phyloP scores from a whole-genome alignment of 2,113 vertebrate genomes.

The Verasper variegatus region DNA sequence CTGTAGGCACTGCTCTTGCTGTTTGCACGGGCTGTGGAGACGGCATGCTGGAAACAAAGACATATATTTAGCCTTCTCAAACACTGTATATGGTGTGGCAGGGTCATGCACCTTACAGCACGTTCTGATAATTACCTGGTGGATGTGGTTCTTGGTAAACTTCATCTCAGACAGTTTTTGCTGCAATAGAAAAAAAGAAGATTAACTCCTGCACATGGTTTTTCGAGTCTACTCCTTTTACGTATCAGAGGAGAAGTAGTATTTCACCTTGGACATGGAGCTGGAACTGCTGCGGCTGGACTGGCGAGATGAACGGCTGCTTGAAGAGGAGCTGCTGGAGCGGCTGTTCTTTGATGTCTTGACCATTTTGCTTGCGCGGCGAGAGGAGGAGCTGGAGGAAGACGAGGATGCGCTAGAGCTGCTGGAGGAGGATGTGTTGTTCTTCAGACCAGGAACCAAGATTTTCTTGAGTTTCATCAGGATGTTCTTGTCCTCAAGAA shows the following conservation, averaged over 20 bases:
- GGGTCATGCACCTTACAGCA: neutral
- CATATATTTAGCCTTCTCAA: slow-evolving; percentile 19
- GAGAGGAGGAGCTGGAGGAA: slow-evolving; percentile 60
- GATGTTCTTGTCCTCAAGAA: slow-evolving; percentile 67
- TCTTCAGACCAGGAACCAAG: slow-evolving; percentile 68
- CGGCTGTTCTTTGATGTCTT: slow-evolving; percentile 21
- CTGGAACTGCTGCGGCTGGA: slow-evolving; percentile 21
- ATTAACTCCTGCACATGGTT: neutral
- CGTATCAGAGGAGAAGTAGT: neutral
- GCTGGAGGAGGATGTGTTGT: slow-evolving; percentile 59
- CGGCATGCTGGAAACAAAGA: slow-evolving; percentile 56
- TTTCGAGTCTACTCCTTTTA: neutral
- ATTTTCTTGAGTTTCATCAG: slow-evolving; percentile 85
- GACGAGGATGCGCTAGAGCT: slow-evolving; percentile 51
- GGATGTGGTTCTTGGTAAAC: slow-evolving; percentile 72
- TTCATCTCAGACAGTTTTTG: slow-evolving; percentile 40
- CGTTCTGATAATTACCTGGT: slow-evolving; percentile 62
- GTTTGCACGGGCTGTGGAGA: slow-evolving; percentile 7
- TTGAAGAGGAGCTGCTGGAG: slow-evolving; percentile 9
- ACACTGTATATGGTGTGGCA: neutral
- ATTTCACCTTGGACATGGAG: slow-evolving; percentile 52
- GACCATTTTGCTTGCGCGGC: neutral
- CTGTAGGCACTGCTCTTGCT: slow-evolving; percentile 73
- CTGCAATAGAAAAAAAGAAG: slow-evolving; percentile 30
- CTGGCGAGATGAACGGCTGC: neutral